A percentile compares a stretch with the other conserved stretches of the same genome.
Conservation (phyloP, 2,888 invertebrate genomes). For the Acrobasis suavella region DNA sequence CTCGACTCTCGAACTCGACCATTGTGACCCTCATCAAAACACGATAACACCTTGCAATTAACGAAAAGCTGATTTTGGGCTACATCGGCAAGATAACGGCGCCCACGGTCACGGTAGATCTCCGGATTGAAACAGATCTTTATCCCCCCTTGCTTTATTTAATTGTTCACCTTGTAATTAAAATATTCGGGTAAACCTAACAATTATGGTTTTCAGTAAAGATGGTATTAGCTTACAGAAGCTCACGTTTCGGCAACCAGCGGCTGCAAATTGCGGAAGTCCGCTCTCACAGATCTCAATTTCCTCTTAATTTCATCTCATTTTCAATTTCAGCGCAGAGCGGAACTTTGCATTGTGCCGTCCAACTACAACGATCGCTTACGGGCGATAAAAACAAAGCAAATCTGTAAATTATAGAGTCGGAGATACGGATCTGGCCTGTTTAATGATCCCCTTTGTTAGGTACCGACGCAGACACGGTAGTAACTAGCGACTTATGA, state of each 20-base stretch:
- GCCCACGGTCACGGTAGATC: conserved; percentile 42
- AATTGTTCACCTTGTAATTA: conserved; percentile 34
- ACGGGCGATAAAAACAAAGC: conserved; percentile 43
- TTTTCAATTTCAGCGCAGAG: conserved; percentile 61
- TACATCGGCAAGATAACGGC: conserved; percentile 60
- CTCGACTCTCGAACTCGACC: not conserved
- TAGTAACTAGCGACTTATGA: too few species aligned
- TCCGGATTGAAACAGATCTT: conserved; percentile 57
- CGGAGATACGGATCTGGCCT: too few species aligned
- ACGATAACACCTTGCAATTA: conserved; percentile 68
- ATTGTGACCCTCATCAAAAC: conserved; percentile 30
- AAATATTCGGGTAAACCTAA: conserved; percentile 24
- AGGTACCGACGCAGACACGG: too few species aligned
- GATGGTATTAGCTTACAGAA: conserved; percentile 25
- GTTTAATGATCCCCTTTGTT: too few species aligned
- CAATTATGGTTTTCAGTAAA: not conserved
- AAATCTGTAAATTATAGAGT: conserved; percentile 10
- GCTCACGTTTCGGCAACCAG: conserved; percentile 38
- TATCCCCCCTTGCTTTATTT: conserved; percentile 46
- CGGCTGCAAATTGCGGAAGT: conserved; percentile 47
- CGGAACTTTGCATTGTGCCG: conserved; percentile 55
- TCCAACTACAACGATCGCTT: conserved; percentile 47
- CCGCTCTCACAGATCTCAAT: conserved; percentile 52
- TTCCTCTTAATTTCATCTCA: conserved; percentile 58
- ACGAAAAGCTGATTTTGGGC: conserved; percentile 71